Evolutionary conservation across 2,888 invertebrate genomes (phyloP), one percentile per base, ranked within the genome.

Genomic region (Drosophila longiperda): DNA sequence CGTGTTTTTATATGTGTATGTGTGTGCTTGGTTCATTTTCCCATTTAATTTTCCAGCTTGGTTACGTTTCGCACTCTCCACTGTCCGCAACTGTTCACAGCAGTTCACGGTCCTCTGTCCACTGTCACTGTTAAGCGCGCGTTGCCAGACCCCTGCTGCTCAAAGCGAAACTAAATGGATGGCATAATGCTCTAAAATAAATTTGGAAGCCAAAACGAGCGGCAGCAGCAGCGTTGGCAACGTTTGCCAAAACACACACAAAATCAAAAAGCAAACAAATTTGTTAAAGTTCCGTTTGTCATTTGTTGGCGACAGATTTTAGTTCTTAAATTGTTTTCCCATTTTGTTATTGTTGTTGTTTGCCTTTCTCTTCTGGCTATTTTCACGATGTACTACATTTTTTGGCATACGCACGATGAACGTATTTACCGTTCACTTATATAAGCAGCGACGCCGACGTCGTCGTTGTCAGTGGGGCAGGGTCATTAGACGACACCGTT

Each of bases 141-240:
- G 84, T 69, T 89, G 75, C 66, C 72, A 72, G 74, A 57, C 57
- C 66, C 78, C 73, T 72, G 62, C 75, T 68, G 76, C 61, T 45
- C 45, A 64, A 64, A 34, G 38, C 38, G 20, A 72, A 73, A 80
- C 63, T 75, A 69, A 89, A 75, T 73, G 77, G 76, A 88, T 87
- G 87, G 91, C 88, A 88, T 88, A 88, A 88, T 91, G 78, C 89
- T 91, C 78, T 91, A 91, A 88, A 91, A 91, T 88, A 89, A 91
- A 90, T 90, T 91, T 89, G 82, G 76, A 82, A 90, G 89, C 73
- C 59, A 40, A 75, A 62, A 57, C 74, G 60, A 58, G 62, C 48
- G 67, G 58, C 64, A 64, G 52, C 36, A 54, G 60, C 66, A 64
- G 55, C 64, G 55, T 61, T 68, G 67, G 59, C 52, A 61, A 78